Conservation (phyloP, 2,797 vertebrate genomes). For the Telmatherina bonti region DNA sequence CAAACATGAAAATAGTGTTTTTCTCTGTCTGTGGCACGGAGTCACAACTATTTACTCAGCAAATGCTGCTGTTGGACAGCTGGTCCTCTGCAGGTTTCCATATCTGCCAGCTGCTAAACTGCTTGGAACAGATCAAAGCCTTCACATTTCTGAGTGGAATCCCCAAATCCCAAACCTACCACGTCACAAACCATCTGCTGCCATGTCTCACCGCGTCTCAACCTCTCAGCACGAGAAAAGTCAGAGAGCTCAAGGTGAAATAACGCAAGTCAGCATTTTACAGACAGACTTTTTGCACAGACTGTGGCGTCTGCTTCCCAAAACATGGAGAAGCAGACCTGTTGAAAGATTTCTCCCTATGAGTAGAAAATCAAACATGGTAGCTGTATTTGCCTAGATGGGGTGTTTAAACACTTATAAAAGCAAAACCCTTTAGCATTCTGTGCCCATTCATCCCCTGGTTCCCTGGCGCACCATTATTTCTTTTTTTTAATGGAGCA, state of each 20-base stretch:
- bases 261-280: constrained; percentile 49
- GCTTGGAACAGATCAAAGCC: constrained; percentile 5
- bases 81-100: constrained; percentile 26
- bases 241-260: constrained; percentile 22
- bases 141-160: constrained; percentile 31
- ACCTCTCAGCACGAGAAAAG: constrained; percentile 19
- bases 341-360: constrained; percentile 6
- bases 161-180: constrained; percentile 20
- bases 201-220: constrained; percentile 42
- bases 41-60: constrained; percentile 47
- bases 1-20: constrained; percentile 50
- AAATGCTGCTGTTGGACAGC: constrained; percentile 23
- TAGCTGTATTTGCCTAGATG: constrained; percentile 23
- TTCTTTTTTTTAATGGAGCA: not conserved
- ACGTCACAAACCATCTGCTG: constrained; percentile 5
- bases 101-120: constrained; percentile 7
- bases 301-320: constrained; percentile 19
- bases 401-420: constrained; percentile 3
- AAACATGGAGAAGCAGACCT: constrained; percentile 24
- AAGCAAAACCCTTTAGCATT: not conserved
- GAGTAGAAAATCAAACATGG: constrained; percentile 25
- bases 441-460: not conserved
- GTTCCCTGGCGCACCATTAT: constrained; percentile 15
- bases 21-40: constrained; percentile 35
- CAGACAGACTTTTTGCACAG: constrained; percentile 32